phyloP scores from a whole-genome alignment of 2,797 vertebrate species.

The Sciurus vulgaris region DNA sequence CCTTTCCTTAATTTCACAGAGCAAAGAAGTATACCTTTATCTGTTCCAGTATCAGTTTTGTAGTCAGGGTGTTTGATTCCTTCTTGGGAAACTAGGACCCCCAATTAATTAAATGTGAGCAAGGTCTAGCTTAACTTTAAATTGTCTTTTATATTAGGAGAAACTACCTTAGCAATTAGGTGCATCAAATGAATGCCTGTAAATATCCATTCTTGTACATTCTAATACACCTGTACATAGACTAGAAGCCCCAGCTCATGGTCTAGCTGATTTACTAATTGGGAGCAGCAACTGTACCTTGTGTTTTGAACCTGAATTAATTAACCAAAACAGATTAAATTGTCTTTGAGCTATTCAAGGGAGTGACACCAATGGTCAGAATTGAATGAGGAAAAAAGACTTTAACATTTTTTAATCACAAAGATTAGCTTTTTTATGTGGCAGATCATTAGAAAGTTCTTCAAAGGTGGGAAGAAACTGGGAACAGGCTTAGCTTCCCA shows the following conservation, averaged over 20 bases:
- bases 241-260: conserved; percentile 31
- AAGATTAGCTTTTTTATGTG: conserved; percentile 59
- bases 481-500: neutral
- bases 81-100: conserved; percentile 61
- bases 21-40: neutral
- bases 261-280: conserved; percentile 77
- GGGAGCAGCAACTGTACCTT: conserved; percentile 67
- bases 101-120: conserved; percentile 75
- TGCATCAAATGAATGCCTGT: conserved; percentile 25
- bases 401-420: conserved; percentile 62
- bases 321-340: conserved; percentile 80
- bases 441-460: conserved; percentile 70
- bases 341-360: conserved; percentile 75
- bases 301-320: conserved; percentile 81
- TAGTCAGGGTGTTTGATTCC: conserved; percentile 62
- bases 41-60: conserved; percentile 52
- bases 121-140: conserved; percentile 64
- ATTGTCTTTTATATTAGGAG: conserved; percentile 67
- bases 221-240: conserved; percentile 32
- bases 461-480: conserved; percentile 48
- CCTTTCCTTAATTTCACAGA: conserved; percentile 22
- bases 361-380: conserved; percentile 65
- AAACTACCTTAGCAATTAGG: conserved; percentile 49
- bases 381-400: conserved; percentile 64
- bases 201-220: conserved; percentile 51